Percentiles rank a stretch among this genome's conserved stretches.
These are phyloP conservation scores for Syritta pipiens DNA, from an alignment of 2,888 invertebrate species.

Conservation along the genomic window DNA sequence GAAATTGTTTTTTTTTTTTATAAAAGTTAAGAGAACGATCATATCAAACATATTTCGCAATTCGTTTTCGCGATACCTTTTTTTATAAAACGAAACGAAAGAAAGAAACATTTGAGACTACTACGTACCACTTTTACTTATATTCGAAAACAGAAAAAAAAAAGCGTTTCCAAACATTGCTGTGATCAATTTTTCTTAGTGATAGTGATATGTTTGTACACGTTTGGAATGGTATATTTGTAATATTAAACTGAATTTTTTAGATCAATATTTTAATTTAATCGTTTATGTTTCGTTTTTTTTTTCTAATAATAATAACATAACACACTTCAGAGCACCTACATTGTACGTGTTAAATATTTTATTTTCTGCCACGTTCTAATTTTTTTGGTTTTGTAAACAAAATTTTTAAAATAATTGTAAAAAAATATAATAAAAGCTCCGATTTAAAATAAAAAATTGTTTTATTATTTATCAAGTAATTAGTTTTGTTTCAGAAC, in stretches of 20 bases:
- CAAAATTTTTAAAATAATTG: constrained; percentile 4
- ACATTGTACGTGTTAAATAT: constrained; percentile 18
- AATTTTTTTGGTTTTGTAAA: constrained; percentile 10
- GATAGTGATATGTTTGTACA: constrained; percentile 53
- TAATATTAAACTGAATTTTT: constrained; percentile 31
- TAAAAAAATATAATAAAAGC: constrained; percentile 8
- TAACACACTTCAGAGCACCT: constrained; percentile 14
- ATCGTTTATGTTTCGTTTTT: not conserved
- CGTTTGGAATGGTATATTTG: constrained; percentile 43
- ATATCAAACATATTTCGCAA: constrained; percentile 10
- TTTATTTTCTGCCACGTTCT: constrained; percentile 19
- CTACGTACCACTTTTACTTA: constrained; percentile 43
- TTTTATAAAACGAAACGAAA: constrained; percentile 10
- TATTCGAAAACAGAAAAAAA: constrained; percentile 8
- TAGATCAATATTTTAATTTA: not conserved
- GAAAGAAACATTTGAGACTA: constrained; percentile 23
- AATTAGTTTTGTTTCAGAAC: not conserved
- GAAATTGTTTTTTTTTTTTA: constrained; percentile 21
- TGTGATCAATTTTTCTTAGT: constrained; percentile 57
- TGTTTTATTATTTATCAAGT: not conserved
- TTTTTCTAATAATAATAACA: not conserved
- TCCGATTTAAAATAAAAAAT: constrained; percentile 4
- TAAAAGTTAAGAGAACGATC: constrained; percentile 10
- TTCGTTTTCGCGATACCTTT: constrained; percentile 2
- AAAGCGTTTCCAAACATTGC: constrained; percentile 56